phyloP scores from a whole-genome alignment of 2,797 vertebrate species.

The Argya squamiceps region DNA sequence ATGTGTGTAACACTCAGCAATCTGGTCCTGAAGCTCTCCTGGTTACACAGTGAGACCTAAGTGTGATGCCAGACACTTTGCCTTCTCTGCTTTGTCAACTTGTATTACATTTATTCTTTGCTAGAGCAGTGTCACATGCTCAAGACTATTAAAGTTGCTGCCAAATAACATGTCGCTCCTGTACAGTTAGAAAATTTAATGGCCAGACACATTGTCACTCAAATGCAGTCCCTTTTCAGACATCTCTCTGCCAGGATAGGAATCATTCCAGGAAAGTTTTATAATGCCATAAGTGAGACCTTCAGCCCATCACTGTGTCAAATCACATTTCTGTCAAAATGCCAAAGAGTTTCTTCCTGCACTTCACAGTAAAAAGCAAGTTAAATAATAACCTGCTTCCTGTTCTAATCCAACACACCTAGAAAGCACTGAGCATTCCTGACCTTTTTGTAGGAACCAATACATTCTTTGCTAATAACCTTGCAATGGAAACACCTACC shows the following conservation, averaged over 20 bases:
- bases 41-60: neutral
- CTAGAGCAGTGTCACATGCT: neutral
- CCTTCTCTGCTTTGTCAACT: neutral
- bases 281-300: neutral
- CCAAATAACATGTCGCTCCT: neutral
- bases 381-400: neutral
- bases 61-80: neutral
- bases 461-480: neutral
- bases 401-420: neutral
- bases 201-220: neutral
- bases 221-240: neutral
- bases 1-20: neutral
- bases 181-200: neutral
- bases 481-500: neutral
- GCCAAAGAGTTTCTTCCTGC: neutral
- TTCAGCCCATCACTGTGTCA: neutral
- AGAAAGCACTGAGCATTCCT: neutral
- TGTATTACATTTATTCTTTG: neutral
- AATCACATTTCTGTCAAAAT: conserved; percentile 10
- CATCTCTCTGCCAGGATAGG: neutral
- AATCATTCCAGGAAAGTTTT: conserved; percentile 1
- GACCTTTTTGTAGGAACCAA: neutral
- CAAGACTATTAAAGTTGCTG: neutral
- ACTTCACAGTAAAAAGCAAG: neutral
- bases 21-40: neutral